A percentile compares a stretch with the other conserved stretches of the same genome.
Evolutionary conservation across 2,113 vertebrate species (phyloP).

Genomic region (Tenrec ecaudatus): DNA sequence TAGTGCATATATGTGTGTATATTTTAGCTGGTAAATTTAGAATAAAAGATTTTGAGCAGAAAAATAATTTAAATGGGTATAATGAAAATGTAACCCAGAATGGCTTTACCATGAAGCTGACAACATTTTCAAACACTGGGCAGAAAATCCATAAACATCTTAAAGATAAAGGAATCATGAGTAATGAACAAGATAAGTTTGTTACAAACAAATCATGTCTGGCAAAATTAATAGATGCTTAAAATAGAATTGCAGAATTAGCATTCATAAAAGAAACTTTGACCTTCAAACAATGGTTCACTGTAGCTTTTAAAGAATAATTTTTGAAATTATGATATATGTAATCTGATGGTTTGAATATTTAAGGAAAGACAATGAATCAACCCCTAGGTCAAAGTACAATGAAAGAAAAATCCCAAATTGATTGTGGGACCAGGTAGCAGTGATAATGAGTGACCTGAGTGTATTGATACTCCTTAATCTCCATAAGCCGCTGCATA

Average conservation of each 20-base stretch:
- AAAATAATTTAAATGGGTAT: slow-evolving; percentile 25
- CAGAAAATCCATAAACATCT: slow-evolving; percentile 54
- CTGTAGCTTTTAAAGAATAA: slow-evolving; percentile 62
- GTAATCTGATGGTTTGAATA: slow-evolving; percentile 36
- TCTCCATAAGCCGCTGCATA: not conserved
- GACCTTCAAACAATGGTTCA: slow-evolving; percentile 45
- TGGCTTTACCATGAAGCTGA: slow-evolving; percentile 17
- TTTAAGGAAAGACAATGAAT: slow-evolving; percentile 42
- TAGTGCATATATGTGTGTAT: slow-evolving; percentile 20
- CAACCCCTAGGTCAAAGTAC: not conserved
- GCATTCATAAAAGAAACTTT: slow-evolving; percentile 53
- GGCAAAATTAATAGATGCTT: slow-evolving; percentile 70
- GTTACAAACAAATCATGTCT: slow-evolving; percentile 70
- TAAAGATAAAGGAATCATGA: slow-evolving; percentile 63
- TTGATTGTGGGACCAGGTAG: not conserved
- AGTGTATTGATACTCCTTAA: not conserved
- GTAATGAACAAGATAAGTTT: slow-evolving; percentile 63
- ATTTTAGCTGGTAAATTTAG: slow-evolving; percentile 32
- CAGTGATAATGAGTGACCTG: not conserved
- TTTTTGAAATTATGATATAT: slow-evolving; percentile 60
- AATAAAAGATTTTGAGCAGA: slow-evolving; percentile 50
- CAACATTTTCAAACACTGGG: slow-evolving; percentile 47
- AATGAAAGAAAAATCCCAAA: not conserved
- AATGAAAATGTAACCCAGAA: slow-evolving; percentile 52
- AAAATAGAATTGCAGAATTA: slow-evolving; percentile 72